These are phyloP conservation scores for Xenus cinereus DNA, from an alignment of 2,113 vertebrate species.

Conservation along the genomic window DNA sequence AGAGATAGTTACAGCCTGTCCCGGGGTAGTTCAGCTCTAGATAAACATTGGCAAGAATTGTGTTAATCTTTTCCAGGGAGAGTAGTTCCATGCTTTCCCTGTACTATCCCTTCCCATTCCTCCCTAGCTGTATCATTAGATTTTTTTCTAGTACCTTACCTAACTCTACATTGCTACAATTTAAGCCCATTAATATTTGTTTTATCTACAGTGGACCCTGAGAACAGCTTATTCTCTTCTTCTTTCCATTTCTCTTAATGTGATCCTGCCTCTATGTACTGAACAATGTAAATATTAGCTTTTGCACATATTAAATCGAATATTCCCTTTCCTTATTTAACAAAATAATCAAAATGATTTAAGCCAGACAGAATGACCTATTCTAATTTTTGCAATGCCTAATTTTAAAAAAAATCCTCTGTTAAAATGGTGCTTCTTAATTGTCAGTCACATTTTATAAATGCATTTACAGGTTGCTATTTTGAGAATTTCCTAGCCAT, in stretches of 20 bases:
- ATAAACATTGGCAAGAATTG: neutral
- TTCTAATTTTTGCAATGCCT: neutral
- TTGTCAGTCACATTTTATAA: neutral
- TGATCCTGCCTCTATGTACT: neutral
- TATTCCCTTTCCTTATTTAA: slow-evolving; percentile 11
- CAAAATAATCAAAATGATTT: neutral
- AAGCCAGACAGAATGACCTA: neutral
- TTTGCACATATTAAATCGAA: neutral
- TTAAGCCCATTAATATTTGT: slow-evolving; percentile 30
- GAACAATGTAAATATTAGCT: slow-evolving; percentile 52
- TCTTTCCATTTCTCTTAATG: neutral
- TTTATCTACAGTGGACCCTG: neutral
- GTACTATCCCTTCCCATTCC: neutral
- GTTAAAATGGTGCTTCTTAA: neutral
- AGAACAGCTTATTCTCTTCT: neutral
- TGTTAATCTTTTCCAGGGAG: neutral
- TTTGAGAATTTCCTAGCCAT: neutral
- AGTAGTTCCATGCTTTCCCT: neutral
- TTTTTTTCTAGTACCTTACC: neutral
- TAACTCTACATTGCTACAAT: neutral
- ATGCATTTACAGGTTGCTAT: neutral
- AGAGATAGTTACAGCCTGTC: neutral
- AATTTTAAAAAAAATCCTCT: neutral
- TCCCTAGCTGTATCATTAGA: neutral
- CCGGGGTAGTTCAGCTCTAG: neutral